These are phyloP conservation scores for Euzophera pinguis DNA, from an alignment of 2,888 invertebrate species.

Conservation along the genomic window DNA sequence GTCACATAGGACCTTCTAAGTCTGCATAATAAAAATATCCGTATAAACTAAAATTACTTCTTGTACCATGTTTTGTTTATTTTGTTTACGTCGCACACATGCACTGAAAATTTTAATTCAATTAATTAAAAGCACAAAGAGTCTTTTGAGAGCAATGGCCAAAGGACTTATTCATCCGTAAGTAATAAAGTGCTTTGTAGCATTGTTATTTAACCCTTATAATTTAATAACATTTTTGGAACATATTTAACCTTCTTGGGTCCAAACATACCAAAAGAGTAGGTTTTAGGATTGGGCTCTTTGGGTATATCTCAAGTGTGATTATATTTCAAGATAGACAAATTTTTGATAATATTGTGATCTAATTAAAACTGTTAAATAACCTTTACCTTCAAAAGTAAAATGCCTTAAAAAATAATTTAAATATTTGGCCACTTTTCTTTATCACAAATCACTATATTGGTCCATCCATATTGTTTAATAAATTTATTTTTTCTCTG, in stretches of 20 bases:
- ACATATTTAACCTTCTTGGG: background rate
- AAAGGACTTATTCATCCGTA: background rate
- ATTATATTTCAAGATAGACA: background rate
- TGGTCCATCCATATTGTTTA: too few species aligned
- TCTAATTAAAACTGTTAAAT: too few species aligned
- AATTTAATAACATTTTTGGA: constrained; percentile 2
- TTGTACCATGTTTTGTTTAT: background rate
- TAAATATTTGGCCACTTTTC: too few species aligned
- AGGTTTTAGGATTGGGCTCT: background rate
- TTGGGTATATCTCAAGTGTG: background rate
- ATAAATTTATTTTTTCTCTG: too few species aligned
- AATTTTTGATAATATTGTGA: too few species aligned
- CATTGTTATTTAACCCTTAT: background rate
- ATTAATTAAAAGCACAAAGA: background rate
- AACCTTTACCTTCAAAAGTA: too few species aligned
- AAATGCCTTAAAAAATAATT: too few species aligned
- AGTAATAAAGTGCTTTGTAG: constrained; percentile 3
- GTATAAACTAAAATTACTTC: too few species aligned
- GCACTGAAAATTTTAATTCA: background rate
- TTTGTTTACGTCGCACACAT: background rate
- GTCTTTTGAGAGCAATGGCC: background rate
- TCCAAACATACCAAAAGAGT: background rate
- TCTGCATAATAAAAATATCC: too few species aligned
- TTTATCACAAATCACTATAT: too few species aligned
- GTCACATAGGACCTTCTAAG: too few species aligned